These are phyloP conservation scores for Nycticorax nycticorax DNA, from an alignment of 2,113 vertebrate species.

Conservation along the genomic window DNA sequence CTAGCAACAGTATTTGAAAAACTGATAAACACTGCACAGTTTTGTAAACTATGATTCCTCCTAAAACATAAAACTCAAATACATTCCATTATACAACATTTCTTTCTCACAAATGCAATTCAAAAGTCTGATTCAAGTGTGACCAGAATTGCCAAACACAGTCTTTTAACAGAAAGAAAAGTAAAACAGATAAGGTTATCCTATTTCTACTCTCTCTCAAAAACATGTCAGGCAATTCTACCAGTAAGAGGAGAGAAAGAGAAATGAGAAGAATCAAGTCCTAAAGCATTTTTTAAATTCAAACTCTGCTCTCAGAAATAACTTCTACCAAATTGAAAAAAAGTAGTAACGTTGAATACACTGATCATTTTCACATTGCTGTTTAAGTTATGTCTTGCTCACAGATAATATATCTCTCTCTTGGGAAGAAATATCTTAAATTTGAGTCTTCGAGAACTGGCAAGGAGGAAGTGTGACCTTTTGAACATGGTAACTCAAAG, in stretches of 20 bases:
- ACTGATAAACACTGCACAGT: not conserved
- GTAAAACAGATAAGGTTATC: not conserved
- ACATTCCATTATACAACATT: not conserved
- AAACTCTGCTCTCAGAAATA: not conserved
- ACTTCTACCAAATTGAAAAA: not conserved
- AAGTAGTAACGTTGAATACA: not conserved
- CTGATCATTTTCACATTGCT: not conserved
- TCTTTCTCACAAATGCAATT: not conserved
- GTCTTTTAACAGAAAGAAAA: not conserved
- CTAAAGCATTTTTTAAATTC: not conserved
- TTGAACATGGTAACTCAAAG: not conserved
- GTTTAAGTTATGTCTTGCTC: not conserved
- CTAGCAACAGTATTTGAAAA: not conserved
- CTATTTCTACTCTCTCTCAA: not conserved
- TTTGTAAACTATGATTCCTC: not conserved
- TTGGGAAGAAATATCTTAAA: not conserved
- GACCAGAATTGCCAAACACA: constrained; percentile 18
- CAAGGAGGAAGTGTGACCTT: not conserved
- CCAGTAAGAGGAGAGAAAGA: not conserved
- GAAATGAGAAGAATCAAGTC: not conserved
- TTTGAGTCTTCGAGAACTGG: not conserved
- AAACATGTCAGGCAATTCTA: constrained; percentile 18
- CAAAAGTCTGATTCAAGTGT: not conserved
- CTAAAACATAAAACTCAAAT: not conserved
- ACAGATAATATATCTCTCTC: not conserved